These are phyloP conservation scores for Mormyrus proboscirostris DNA, from an alignment of 2,797 vertebrate genomes.

Conservation along the genomic window DNA sequence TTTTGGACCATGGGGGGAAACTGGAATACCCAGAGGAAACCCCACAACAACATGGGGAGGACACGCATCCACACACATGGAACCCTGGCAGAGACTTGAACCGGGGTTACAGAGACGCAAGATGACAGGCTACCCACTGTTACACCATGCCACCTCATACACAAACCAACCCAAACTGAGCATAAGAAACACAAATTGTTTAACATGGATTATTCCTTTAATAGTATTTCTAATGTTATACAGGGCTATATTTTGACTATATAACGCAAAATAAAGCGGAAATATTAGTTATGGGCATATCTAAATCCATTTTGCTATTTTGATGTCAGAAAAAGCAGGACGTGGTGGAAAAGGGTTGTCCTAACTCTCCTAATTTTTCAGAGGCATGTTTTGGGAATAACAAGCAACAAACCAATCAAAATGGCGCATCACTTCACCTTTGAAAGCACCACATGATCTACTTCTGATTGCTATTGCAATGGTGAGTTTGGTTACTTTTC, in stretches of 20 bases:
- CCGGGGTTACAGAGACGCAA: neutral
- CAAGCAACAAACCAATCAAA: neutral
- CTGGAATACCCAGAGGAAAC: neutral
- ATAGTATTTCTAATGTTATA: neutral
- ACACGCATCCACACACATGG: neutral
- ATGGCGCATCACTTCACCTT: neutral
- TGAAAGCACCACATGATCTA: neutral
- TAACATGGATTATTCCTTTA: neutral
- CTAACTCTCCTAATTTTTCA: neutral
- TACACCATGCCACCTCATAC: neutral
- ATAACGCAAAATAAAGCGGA: too few relatives aligned
- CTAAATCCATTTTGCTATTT: too few relatives aligned
- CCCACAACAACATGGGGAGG: neutral
- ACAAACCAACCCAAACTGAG: neutral
- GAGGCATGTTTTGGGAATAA: neutral
- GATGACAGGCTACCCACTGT: neutral
- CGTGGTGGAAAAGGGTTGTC: neutral
- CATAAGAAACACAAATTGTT: neutral
- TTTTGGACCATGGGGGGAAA: neutral
- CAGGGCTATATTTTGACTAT: neutral
- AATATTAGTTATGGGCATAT: too few relatives aligned
- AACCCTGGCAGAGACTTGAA: neutral
- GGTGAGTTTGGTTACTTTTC: too few relatives aligned
- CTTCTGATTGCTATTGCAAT: too few relatives aligned
- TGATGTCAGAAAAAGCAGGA: too few relatives aligned